Percentiles rank a stretch among this genome's conserved stretches.
Evolutionary conservation across 2,888 invertebrate species (phyloP).

Genomic region (Cephalotes varians): DNA sequence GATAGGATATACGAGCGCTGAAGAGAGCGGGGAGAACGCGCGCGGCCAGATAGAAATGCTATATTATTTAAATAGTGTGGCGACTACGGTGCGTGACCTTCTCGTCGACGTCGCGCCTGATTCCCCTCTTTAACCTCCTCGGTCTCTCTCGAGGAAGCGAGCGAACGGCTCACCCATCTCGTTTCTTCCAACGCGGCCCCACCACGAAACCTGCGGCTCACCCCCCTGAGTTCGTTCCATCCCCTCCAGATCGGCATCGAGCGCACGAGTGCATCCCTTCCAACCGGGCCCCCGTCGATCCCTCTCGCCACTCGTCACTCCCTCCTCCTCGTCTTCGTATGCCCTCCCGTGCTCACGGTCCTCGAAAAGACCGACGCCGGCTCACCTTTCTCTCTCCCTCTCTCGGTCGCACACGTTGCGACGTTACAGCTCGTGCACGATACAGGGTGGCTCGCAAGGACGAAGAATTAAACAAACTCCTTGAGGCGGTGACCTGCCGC

Average conservation of each 20-base stretch:
- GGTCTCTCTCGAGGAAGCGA: slow-evolving; percentile 51
- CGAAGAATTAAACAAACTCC: slow-evolving; percentile 76
- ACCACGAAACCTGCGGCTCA: slow-evolving; percentile 55
- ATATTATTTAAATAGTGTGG: slow-evolving; percentile 81
- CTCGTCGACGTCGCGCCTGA: slow-evolving; percentile 77
- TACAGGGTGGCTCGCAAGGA: slow-evolving; percentile 78
- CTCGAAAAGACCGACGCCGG: slow-evolving; percentile 43
- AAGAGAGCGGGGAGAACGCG: not conserved
- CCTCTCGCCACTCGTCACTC: slow-evolving; percentile 56
- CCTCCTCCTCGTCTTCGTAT: slow-evolving; percentile 51
- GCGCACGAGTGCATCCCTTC: slow-evolving; percentile 70
- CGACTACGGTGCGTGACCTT: slow-evolving; percentile 81
- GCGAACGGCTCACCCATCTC: slow-evolving; percentile 61
- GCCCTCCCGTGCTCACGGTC: slow-evolving; percentile 52
- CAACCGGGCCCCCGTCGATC: slow-evolving; percentile 47
- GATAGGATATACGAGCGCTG: slow-evolving; percentile 17
- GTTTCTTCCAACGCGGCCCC: slow-evolving; percentile 51
- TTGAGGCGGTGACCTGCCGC: slow-evolving; percentile 75
- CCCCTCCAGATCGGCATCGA: slow-evolving; percentile 57
- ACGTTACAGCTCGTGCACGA: slow-evolving; percentile 64
- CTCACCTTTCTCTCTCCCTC: slow-evolving; percentile 26
- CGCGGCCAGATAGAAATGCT: slow-evolving; percentile 77
- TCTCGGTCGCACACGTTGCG: slow-evolving; percentile 54
- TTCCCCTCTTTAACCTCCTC: slow-evolving; percentile 74
- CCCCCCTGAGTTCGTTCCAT: slow-evolving; percentile 64